Percentiles rank a stretch among this genome's conserved stretches.
Conservation (phyloP, 1,140 invertebrate species). For the Drosophila chauvacae region DNA sequence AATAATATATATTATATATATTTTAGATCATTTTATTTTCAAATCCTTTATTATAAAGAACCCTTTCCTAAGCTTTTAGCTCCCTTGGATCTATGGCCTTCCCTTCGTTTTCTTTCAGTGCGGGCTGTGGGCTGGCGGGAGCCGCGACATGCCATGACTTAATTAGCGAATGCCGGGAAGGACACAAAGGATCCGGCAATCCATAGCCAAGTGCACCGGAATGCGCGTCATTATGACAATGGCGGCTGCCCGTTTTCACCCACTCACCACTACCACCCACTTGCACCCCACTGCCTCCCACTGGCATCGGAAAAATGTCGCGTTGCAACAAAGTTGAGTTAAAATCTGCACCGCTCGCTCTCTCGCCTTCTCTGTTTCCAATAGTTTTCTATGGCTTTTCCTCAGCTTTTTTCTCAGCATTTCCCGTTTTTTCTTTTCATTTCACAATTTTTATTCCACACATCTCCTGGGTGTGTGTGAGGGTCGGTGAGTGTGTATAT, state of each 20-base stretch:
- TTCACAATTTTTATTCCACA: constrained; percentile 77
- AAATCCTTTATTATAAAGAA: neutral
- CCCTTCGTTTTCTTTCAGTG: constrained; percentile 13
- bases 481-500: constrained; percentile 57
- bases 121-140: neutral
- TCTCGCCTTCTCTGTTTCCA: constrained; percentile 21
- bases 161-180: constrained; percentile 57
- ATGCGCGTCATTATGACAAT: constrained; percentile 77
- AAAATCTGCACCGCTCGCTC: constrained; percentile 34
- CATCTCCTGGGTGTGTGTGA: constrained; percentile 31
- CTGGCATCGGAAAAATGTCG: constrained; percentile 41
- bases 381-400: constrained; percentile 48
- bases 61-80: too few relatives aligned
- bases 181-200: constrained; percentile 53
- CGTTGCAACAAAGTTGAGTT: constrained; percentile 72
- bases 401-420: constrained; percentile 32
- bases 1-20: too few relatives aligned
- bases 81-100: too few relatives aligned
- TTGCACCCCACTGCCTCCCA: neutral
- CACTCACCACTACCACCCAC: neutral
- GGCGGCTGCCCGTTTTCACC: constrained; percentile 15
- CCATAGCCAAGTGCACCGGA: constrained; percentile 68
- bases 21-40: too few relatives aligned
- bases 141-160: constrained; percentile 46
- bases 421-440: constrained; percentile 56